phyloP scores from a whole-genome alignment of 2,888 invertebrate genomes.

The Xanthostigma xanthostigma region DNA sequence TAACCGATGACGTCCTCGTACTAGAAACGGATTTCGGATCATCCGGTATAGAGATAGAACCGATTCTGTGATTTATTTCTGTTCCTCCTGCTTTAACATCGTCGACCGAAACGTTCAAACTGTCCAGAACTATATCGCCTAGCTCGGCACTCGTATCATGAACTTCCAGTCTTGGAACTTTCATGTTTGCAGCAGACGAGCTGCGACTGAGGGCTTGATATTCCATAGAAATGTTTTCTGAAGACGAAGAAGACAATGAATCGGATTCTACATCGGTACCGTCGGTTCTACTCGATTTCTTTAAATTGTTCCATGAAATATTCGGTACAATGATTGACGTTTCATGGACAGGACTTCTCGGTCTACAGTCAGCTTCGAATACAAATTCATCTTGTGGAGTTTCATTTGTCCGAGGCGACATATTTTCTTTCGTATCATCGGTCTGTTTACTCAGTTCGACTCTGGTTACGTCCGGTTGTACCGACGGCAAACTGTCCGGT shows the following conservation, averaged over 20 bases:
- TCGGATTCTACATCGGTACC: slow-evolving; percentile 42
- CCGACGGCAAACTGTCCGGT: slow-evolving; percentile 7
- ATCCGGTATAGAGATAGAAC: slow-evolving; percentile 13
- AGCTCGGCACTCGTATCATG: slow-evolving; percentile 55
- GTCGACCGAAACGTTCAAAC: slow-evolving; percentile 11
- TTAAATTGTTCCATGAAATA: slow-evolving; percentile 37
- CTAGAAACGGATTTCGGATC: slow-evolving; percentile 21
- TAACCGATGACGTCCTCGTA: no score
- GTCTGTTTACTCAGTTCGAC: background rate
- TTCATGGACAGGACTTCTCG: slow-evolving; percentile 46
- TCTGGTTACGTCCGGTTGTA: slow-evolving; percentile 11
- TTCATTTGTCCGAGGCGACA: slow-evolving; percentile 1
- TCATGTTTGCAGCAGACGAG: slow-evolving; percentile 10
- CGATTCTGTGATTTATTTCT: slow-evolving; percentile 4
- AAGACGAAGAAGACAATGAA: slow-evolving; percentile 36
- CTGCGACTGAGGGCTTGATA: slow-evolving; percentile 10
- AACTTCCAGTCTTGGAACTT: slow-evolving; percentile 49
- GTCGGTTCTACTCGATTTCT: slow-evolving; percentile 25
- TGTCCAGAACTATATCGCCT: slow-evolving; percentile 17
- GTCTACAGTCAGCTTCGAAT: slow-evolving; percentile 20
- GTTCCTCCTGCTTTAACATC: slow-evolving; percentile 8
- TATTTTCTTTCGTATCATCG: slow-evolving; percentile 9
- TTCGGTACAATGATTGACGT: slow-evolving; percentile 49
- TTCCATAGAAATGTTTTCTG: slow-evolving; percentile 10
- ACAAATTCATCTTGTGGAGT: no score